These are phyloP conservation scores for Melieria crassipennis DNA, from an alignment of 2,888 invertebrate genomes.

Conservation along the genomic window DNA sequence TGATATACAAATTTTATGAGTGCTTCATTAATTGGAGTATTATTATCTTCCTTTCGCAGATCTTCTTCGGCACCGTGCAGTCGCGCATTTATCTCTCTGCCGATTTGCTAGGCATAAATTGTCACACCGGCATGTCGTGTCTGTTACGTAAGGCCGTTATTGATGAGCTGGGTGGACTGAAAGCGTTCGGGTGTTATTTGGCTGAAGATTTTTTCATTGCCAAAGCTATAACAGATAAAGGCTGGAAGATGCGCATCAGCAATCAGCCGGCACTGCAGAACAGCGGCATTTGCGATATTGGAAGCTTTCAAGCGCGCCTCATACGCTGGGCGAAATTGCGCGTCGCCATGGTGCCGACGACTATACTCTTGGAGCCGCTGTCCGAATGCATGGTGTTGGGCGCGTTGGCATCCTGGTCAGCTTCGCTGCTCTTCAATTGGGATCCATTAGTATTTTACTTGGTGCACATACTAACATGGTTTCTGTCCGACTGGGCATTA, in stretches of 20 bases:
- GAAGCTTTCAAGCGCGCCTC: constrained; percentile 84
- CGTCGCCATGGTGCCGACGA: constrained; percentile 93
- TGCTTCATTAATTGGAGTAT: too few species aligned
- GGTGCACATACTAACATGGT: constrained; percentile 93
- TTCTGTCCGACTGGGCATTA: constrained; percentile 94
- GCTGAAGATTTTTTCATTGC: constrained; percentile 99
- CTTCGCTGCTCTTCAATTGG: constrained; percentile 82
- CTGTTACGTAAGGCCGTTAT: constrained; percentile 88
- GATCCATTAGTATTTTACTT: constrained; percentile 92
- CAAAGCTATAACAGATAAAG: constrained; percentile 84
- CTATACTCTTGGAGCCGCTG: constrained; percentile 91
- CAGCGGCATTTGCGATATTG: constrained; percentile 86
- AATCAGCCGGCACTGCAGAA: constrained; percentile 97
- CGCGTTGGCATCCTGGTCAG: constrained; percentile 90
- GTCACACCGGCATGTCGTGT: constrained; percentile 99
- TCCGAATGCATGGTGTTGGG: constrained; percentile 96
- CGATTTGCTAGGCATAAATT: constrained; percentile 91
- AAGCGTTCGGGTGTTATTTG: constrained; percentile 90
- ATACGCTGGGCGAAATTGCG: constrained; percentile 95
- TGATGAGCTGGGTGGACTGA: constrained; percentile 92
- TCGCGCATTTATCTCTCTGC: constrained; percentile 94
- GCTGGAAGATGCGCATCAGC: constrained; percentile 90
- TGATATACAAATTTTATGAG: too few species aligned
- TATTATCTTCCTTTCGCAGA: constrained; percentile 65
- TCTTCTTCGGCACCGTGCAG: constrained; percentile 97